Conservation (phyloP, 1,140 invertebrate genomes). For the Cotesia chilonis region DNA sequence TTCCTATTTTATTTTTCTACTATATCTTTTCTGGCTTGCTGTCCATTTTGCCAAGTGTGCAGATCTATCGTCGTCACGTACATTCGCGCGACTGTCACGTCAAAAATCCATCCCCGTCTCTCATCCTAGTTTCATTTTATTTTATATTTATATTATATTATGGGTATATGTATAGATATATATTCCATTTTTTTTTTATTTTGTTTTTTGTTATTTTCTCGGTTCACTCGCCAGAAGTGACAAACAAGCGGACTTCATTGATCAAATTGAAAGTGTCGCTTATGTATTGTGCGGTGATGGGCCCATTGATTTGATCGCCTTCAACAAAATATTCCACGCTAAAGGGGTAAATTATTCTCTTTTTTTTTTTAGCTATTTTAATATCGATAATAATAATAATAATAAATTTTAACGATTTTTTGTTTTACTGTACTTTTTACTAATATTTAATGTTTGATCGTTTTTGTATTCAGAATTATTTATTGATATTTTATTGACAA, state of each 20-base stretch:
- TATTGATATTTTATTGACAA: too few relatives aligned
- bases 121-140: slow-evolving; percentile 38
- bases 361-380: slow-evolving; percentile 20
- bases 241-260: slow-evolving; percentile 82
- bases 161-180: too few relatives aligned
- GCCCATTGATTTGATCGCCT: slow-evolving; percentile 74
- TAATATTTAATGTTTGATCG: too few relatives aligned
- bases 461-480: too few relatives aligned
- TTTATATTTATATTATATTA: slow-evolving; percentile 34
- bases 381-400: slow-evolving; percentile 16
- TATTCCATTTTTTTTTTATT: slow-evolving; percentile 22
- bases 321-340: slow-evolving; percentile 79
- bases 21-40: background rate
- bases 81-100: slow-evolving; percentile 14
- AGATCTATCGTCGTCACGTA: slow-evolving; percentile 29
- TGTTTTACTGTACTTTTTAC: too few relatives aligned
- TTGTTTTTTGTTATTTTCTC: slow-evolving; percentile 24
- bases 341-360: slow-evolving; percentile 75
- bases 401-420: too few relatives aligned
- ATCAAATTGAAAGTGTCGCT: slow-evolving; percentile 84
- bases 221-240: slow-evolving; percentile 72
- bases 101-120: slow-evolving; percentile 25
- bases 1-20: background rate
- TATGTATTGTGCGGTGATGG: slow-evolving; percentile 83
- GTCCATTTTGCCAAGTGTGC: slow-evolving; percentile 11